Evolutionary conservation across 2,113 vertebrate species (phyloP), one percentile per base, ranked within the genome.

Genomic region (Amia ocellicauda): DNA sequence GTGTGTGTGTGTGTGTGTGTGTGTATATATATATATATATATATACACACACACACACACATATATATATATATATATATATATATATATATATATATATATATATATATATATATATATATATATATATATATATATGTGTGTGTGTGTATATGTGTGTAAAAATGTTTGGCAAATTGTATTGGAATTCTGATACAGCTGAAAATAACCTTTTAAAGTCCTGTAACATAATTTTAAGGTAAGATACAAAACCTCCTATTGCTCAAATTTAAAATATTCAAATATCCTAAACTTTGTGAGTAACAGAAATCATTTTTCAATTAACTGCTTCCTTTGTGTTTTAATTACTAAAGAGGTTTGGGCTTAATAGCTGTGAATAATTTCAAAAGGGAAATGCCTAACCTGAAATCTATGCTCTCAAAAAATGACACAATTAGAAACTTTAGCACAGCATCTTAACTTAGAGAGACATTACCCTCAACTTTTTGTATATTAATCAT

Each of bases 291-390:
- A 77, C 31, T 36, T 36, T 36, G 31, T 36, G 31, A 11, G 11
- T 7, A 76, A 81, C 83, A 78, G 78, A 74, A 70, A 76, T 57
- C 66, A 49, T 75, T 69, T 67, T 59, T 68, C 56, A 63, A 74
- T 63, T 72, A 82, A 83, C 80, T 79, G 72, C 41, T 55, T 74
- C 67, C 66, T 81, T 83, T 88, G 84, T 80, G 80, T 36, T 75
- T 84, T 84, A 79, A 87, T 90, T 83, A 86, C 31, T 76, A 78
- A 65, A 62, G 68, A 79, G 58, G 58, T 78, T 69, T 82, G 82
- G 69, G 52, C 56, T 58, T 68, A 69, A 71, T 69, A 58, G 80
- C 74, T 69, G 71, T 78, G 74, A 80, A 75, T 84, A 76, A 81
- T 74, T 82, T 26, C 31, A 78, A 78, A 77, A 81, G 78, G 58